These are phyloP conservation scores for Nephrotoma flavescens DNA, from an alignment of 2,888 invertebrate species.

Conservation along the genomic window DNA sequence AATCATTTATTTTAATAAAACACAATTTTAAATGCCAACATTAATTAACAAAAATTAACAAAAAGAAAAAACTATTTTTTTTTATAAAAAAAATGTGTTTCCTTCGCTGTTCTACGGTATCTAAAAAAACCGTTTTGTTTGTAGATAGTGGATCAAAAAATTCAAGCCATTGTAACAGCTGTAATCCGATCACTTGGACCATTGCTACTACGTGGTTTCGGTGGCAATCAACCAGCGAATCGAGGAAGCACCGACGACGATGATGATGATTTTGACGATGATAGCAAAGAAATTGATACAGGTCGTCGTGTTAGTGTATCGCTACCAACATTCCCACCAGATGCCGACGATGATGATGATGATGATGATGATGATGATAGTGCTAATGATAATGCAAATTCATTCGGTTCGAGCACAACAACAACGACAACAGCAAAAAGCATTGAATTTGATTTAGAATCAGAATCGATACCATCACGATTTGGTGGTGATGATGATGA, in stretches of 20 bases:
- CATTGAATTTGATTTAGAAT: not conserved
- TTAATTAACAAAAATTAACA: not conserved
- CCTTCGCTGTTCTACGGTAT: not conserved
- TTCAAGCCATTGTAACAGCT: slow-evolving; percentile 54
- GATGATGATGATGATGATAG: slow-evolving; percentile 25
- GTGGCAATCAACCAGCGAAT: slow-evolving; percentile 29
- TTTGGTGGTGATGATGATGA: not conserved
- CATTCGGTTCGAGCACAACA: slow-evolving; percentile 10
- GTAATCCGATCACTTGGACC: slow-evolving; percentile 1
- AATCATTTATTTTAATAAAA: too few species aligned
- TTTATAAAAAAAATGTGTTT: not conserved
- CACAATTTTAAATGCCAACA: not conserved
- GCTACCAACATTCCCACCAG: slow-evolving; percentile 50
- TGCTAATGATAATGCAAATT: not conserved
- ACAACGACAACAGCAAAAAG: not conserved
- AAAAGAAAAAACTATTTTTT: not conserved
- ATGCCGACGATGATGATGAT: slow-evolving; percentile 46
- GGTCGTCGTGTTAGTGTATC: slow-evolving; percentile 43
- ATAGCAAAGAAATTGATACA: slow-evolving; percentile 18
- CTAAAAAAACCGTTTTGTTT: slow-evolving; percentile 11
- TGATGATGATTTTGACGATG: slow-evolving; percentile 35
- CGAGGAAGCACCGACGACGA: slow-evolving; percentile 37
- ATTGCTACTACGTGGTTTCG: slow-evolving; percentile 10
- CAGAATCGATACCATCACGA: not conserved
- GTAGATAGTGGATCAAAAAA: slow-evolving; percentile 61